A percentile compares a stretch with the other conserved stretches of the same genome.
These are phyloP conservation scores for Thryonomys swinderianus DNA, from an alignment of 2,113 vertebrate species.

Conservation along the genomic window DNA sequence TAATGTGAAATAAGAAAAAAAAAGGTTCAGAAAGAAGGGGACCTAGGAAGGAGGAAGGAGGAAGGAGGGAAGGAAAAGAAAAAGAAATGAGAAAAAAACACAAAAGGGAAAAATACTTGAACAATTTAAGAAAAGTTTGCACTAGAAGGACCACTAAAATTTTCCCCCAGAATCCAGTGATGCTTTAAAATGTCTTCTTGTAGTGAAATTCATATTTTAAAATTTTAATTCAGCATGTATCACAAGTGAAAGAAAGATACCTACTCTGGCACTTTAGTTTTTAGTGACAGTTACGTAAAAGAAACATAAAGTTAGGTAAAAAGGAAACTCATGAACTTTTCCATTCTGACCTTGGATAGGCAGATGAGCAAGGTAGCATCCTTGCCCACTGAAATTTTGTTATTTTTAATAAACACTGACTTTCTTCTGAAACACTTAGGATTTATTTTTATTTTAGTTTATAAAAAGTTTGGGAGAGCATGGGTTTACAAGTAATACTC, in stretches of 20 bases:
- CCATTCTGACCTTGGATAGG: background rate
- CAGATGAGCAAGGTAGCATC: background rate
- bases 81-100: background rate
- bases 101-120: background rate
- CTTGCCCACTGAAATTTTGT: background rate
- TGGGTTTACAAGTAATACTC: background rate
- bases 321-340: background rate
- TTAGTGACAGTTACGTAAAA: background rate
- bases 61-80: too few relatives aligned
- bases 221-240: background rate
- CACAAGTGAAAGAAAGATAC: background rate
- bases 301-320: background rate
- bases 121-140: background rate
- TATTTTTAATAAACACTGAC: background rate
- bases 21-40: too few relatives aligned
- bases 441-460: slow-evolving; percentile 27
- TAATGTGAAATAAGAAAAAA: too few relatives aligned
- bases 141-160: background rate
- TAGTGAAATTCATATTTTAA: background rate
- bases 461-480: background rate
- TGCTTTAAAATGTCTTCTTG: background rate
- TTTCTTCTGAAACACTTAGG: background rate
- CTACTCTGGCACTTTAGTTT: background rate
- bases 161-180: background rate
- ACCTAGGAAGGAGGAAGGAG: too few relatives aligned